Percentiles rank a stretch among this genome's conserved stretches.
phyloP scores from a whole-genome alignment of 2,888 invertebrate genomes.

The Podabrus alpinus region DNA sequence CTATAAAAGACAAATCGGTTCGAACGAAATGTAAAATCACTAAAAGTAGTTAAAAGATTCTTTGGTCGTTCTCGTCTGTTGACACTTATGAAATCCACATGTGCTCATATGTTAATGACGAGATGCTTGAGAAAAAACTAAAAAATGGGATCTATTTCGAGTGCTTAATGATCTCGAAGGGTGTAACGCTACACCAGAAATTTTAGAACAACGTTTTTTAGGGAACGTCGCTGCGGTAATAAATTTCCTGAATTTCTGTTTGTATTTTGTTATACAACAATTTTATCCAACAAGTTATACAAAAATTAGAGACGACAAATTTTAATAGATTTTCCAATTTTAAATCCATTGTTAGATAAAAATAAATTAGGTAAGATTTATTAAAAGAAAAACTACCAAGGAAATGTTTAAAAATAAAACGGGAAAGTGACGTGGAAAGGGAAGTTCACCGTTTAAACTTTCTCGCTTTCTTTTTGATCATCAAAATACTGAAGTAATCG shows the following conservation, averaged over 20 bases:
- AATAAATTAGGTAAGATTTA: neutral
- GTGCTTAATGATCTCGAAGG: constrained; percentile 47
- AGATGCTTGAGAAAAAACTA: constrained; percentile 41
- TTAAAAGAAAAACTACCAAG: neutral
- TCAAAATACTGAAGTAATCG: neutral
- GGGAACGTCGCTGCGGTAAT: neutral
- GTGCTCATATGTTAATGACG: constrained; percentile 50
- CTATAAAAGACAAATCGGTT: neutral
- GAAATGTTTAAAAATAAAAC: neutral
- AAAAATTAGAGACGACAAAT: neutral
- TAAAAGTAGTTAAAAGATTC: constrained; percentile 43
- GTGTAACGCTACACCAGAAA: constrained; percentile 43
- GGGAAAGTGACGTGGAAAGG: neutral
- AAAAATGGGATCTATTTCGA: constrained; percentile 43
- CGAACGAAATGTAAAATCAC: constrained; percentile 28
- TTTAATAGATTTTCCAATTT: neutral
- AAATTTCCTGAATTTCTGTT: constrained; percentile 1
- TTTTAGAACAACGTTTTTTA: neutral
- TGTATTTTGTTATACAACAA: neutral
- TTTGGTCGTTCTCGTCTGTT: constrained; percentile 42
- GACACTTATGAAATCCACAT: constrained; percentile 49
- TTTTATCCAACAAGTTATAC: neutral
- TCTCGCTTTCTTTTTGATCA: neutral
- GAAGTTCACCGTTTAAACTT: neutral
- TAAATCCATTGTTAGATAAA: neutral